Conservation (phyloP, 2,888 invertebrate genomes). For the Zelleria hepariella region DNA sequence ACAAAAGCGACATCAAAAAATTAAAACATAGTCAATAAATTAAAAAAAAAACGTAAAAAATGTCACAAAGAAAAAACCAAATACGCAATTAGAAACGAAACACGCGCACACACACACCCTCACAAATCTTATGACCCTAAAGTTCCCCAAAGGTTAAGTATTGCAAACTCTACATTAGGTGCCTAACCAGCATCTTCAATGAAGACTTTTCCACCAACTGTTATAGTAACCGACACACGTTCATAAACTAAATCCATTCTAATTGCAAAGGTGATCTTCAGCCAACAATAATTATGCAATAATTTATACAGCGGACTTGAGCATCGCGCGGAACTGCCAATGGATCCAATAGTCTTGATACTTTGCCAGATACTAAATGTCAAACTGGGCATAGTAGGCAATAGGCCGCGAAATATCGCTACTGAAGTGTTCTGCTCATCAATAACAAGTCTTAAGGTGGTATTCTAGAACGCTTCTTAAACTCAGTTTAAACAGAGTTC, state of each 20-base stretch:
- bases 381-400: conserved; percentile 8
- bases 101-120: no score
- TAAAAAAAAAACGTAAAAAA: no score
- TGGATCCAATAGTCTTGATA: conserved; percentile 21
- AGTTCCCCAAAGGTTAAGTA: no score
- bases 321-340: conserved; percentile 16
- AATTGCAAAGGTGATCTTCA: conserved; percentile 6
- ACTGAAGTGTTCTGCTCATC: not conserved
- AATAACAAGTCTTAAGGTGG: no score
- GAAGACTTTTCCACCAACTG: not conserved
- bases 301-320: conserved; percentile 4
- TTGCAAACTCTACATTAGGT: no score
- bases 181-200: not conserved
- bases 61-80: no score
- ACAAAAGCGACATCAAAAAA: no score
- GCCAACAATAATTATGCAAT: conserved; percentile 15
- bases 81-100: no score
- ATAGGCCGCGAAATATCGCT: conserved; percentile 11
- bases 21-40: no score
- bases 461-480: no score
- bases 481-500: no score
- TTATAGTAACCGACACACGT: not conserved
- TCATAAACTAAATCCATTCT: conserved; percentile 6
- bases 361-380: conserved; percentile 18
- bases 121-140: no score